Evolutionary conservation across 1,140 invertebrate species (phyloP).

Genomic region (Glomeris maerens): DNA sequence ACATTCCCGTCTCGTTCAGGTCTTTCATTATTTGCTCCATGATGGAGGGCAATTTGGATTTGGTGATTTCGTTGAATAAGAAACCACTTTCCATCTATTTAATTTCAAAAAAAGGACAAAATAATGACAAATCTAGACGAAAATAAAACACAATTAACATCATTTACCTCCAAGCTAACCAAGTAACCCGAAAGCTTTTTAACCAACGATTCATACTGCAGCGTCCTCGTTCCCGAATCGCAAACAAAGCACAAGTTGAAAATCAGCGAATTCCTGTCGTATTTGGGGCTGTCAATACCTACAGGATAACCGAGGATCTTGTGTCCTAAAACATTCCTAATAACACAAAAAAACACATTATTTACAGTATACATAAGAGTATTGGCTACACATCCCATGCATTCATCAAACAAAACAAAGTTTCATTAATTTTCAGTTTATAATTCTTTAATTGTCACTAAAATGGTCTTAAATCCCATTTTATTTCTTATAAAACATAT

Average conservation of each 20-base stretch:
- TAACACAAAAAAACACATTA: slow-evolving; percentile 19
- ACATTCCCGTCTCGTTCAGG: slow-evolving; percentile 56
- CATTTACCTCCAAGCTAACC: slow-evolving; percentile 39
- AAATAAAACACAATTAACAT: slow-evolving; percentile 7
- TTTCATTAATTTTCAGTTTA: too few species aligned
- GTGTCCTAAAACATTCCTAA: slow-evolving; percentile 57
- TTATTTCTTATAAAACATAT: too few species aligned
- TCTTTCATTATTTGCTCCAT: slow-evolving; percentile 59
- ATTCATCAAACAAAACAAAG: background rate
- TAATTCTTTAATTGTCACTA: background rate
- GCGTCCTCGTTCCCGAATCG: slow-evolving; percentile 67
- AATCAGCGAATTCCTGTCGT: slow-evolving; percentile 82
- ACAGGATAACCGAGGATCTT: slow-evolving; percentile 91
- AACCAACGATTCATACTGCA: slow-evolving; percentile 83
- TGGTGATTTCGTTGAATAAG: slow-evolving; percentile 36
- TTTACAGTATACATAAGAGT: background rate
- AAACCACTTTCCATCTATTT: slow-evolving; percentile 31
- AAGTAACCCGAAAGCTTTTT: slow-evolving; percentile 86
- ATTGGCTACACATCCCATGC: background rate
- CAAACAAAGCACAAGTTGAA: slow-evolving; percentile 95
- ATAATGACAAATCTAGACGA: background rate
- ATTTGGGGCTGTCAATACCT: slow-evolving; percentile 72
- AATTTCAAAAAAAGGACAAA: slow-evolving; percentile 16
- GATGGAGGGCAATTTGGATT: slow-evolving; percentile 48
- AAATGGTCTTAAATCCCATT: too few species aligned